A percentile compares a stretch with the other conserved stretches of the same genome.
phyloP scores from a whole-genome alignment of 2,797 vertebrate genomes.

The Otolemur crassicaudatus region DNA sequence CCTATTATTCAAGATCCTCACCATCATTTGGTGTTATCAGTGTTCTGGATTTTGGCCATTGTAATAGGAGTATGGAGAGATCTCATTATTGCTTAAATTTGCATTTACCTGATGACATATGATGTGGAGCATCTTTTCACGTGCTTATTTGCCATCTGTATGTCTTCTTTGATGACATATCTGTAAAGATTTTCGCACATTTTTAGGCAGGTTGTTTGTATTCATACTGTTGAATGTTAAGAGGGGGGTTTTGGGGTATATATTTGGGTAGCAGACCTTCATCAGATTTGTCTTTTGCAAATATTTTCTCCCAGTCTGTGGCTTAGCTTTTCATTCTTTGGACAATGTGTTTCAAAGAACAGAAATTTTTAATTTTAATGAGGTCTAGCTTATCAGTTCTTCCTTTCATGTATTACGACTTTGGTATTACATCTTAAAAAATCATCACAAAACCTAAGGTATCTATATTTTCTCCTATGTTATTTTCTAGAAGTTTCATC shows the following conservation, averaged over 20 bases:
- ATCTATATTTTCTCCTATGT: not conserved
- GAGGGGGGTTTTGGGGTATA: not conserved
- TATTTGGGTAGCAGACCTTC: not conserved
- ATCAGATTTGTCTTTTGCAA: not conserved
- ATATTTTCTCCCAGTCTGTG: not conserved
- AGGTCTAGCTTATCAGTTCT: not conserved
- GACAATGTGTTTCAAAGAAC: not conserved
- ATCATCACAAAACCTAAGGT: not conserved
- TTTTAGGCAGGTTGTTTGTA: not conserved
- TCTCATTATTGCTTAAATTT: not conserved
- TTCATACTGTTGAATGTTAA: not conserved
- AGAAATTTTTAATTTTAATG: not conserved
- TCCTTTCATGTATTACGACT: not conserved
- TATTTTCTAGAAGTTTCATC: not conserved
- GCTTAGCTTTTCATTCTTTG: not conserved
- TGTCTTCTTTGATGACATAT: not conserved
- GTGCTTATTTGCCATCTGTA: not conserved
- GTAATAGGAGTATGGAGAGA: not conserved
- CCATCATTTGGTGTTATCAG: not conserved
- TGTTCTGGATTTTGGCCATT: not conserved
- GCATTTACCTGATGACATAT: not conserved
- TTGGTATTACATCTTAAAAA: not conserved
- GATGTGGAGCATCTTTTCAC: not conserved
- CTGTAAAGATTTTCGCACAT: not conserved
- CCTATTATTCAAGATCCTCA: not conserved